Evolutionary conservation across 2,888 invertebrate genomes (phyloP).

Genomic region (Galerucella nymphaeae): DNA sequence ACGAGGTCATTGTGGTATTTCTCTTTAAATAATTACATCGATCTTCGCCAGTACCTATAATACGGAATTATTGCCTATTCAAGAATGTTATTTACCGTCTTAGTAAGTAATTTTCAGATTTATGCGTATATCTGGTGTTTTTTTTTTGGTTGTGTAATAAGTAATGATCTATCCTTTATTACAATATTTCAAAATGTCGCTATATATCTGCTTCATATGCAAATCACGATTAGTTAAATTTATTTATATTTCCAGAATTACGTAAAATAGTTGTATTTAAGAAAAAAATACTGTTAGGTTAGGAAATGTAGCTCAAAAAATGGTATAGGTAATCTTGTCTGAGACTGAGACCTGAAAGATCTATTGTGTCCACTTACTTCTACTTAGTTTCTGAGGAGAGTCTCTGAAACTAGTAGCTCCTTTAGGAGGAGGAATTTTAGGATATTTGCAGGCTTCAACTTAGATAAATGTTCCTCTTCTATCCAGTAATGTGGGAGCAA

Average conservation of each 20-base stretch:
- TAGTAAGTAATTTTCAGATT: conserved; percentile 9
- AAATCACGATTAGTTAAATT: conserved; percentile 4
- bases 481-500: too few relatives aligned
- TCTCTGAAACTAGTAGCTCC: too few relatives aligned
- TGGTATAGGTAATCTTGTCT: too few relatives aligned
- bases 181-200: conserved; percentile 1
- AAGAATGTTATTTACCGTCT: conserved; percentile 6
- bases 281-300: background rate
- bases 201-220: conserved; percentile 1
- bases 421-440: too few relatives aligned
- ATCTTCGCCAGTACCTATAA: background rate
- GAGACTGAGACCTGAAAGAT: too few relatives aligned
- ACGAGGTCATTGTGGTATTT: conserved; percentile 3
- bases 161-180: background rate
- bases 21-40: background rate
- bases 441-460: too few relatives aligned
- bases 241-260: background rate
- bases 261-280: background rate
- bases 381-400: too few relatives aligned
- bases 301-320: background rate
- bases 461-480: too few relatives aligned
- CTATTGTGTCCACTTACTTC: too few relatives aligned
- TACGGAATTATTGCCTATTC: background rate
- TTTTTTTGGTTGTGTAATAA: background rate
- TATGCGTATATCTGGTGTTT: background rate